These are phyloP conservation scores for Gorsachius goisagi DNA, from an alignment of 2,113 vertebrate genomes.

Conservation along the genomic window DNA sequence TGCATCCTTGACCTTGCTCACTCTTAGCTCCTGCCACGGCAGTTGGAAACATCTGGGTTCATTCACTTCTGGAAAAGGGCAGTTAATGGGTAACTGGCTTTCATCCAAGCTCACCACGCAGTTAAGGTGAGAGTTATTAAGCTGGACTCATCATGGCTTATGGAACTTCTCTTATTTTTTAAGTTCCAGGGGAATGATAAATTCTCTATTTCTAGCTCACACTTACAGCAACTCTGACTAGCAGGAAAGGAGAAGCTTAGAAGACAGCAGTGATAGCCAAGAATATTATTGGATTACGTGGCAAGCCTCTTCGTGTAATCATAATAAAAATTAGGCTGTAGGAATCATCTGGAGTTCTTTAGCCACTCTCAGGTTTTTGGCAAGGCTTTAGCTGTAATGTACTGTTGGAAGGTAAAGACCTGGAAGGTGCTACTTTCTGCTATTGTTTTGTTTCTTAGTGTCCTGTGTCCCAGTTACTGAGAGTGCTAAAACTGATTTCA, in stretches of 20 bases:
- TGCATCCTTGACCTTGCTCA: conserved; percentile 57
- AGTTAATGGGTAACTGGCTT: not conserved
- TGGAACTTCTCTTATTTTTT: not conserved
- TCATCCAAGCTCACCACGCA: not conserved
- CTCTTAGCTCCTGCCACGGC: conserved; percentile 63
- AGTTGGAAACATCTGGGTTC: not conserved
- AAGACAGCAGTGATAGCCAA: not conserved
- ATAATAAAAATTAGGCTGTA: not conserved
- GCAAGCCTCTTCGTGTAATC: not conserved
- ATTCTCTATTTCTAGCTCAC: not conserved
- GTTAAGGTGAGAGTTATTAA: not conserved
- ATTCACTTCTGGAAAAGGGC: not conserved
- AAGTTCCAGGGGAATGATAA: not conserved
- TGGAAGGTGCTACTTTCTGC: not conserved
- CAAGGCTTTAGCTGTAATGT: not conserved
- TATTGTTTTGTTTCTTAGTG: not conserved
- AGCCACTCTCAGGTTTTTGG: not conserved
- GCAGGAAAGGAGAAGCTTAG: not conserved
- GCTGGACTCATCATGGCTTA: not conserved
- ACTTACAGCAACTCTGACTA: not conserved
- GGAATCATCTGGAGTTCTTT: not conserved
- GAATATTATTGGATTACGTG: not conserved
- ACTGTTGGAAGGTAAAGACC: not conserved
- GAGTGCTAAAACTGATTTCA: not conserved
- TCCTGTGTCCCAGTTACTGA: not conserved